Base-by-base conservation (phyloP, 1,140 invertebrate species). In the Drosophila nannoptera region DNA sequence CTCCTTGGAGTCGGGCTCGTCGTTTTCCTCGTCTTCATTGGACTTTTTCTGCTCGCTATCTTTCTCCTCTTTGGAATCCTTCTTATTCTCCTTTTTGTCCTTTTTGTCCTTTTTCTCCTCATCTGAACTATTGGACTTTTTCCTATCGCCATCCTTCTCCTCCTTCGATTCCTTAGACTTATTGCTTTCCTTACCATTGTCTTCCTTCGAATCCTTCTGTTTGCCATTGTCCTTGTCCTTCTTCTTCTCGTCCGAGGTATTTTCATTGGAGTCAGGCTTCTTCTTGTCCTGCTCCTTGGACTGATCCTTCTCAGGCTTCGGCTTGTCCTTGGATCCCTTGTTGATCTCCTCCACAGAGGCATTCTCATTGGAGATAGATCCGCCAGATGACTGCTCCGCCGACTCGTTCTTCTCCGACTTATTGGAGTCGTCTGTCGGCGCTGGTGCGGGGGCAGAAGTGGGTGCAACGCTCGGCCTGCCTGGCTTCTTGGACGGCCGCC, bases 1-100 rank as follows among this genome's bases (percentile, higher is more conserved):
- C 31, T 88, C 81, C 55, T 77, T 87, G 42, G 86, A 86, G 63
- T 50, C 69, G 9, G 46, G 56, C 48, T 88, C 73, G 9, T 87
- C 77, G 14, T 74, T 63, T 43, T 77, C 54, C 4, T 86, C 78
- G 33, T 70, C 67, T 32, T 73, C 77, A 7, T 60, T 66, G 22
- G 65, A 70, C 22, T 78, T 73, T 33, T 63, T 69, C 29, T 49
- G 54, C 22, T 70, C 60, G 16, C 22, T 60, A 9, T 76, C 54
- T 33, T 65, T 63, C n/a, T 68, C 65, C 38, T 75, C 68, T 14
- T 68, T 70, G 31, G 68, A 65, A 6, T 66, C 42, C n/a, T 67
- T 67, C 0, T 38, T 59, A 9, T 33, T 48, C 5, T 72, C 16
- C 22, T 77, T 59, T 1, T 56, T 66, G 14, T 70, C 56, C 5